Percentiles rank a stretch among this genome's conserved stretches.
Conservation (phyloP, 2,113 vertebrate genomes). For the Tenebrosternarchus preto region DNA sequence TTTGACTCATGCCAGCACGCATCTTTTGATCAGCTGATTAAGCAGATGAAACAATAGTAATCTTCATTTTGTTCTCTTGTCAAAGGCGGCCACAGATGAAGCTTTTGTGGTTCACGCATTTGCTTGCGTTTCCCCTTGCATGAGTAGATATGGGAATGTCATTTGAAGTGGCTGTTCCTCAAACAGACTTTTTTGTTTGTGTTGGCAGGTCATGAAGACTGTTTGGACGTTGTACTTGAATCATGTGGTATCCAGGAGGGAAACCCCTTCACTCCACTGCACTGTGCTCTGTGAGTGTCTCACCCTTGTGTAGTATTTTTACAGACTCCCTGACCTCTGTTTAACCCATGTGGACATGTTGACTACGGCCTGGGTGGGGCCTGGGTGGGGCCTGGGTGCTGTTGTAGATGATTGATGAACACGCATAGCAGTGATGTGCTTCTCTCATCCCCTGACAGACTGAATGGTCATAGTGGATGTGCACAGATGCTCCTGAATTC, state of each 20-base stretch:
- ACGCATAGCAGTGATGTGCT: not conserved
- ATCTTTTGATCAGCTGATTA: no score
- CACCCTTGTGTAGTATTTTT: no score
- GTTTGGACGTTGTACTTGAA: conserved; percentile 98
- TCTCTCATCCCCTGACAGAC: conserved; percentile 66
- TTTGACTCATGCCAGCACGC: no score
- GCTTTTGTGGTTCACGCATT: not conserved
- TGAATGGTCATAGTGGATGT: conserved; percentile 91
- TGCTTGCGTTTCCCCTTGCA: not conserved
- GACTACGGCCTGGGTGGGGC: no score
- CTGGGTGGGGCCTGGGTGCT: no score
- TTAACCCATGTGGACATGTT: no score
- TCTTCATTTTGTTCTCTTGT: no score
- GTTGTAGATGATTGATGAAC: no score
- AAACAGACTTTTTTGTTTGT: not conserved
- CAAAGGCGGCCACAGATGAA: no score
- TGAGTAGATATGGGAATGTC: no score
- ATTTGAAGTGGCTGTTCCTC: not conserved
- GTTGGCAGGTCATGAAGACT: conserved; percentile 88
- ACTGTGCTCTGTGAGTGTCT: conserved; percentile 96
- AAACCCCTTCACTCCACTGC: conserved; percentile 93
- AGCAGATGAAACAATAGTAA: no score
- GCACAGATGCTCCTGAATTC: conserved; percentile 89
- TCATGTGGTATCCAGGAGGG: conserved; percentile 90
- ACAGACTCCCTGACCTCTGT: no score